Conservation (phyloP, 2,797 vertebrate species). For the Thalassophryne amazonica region DNA sequence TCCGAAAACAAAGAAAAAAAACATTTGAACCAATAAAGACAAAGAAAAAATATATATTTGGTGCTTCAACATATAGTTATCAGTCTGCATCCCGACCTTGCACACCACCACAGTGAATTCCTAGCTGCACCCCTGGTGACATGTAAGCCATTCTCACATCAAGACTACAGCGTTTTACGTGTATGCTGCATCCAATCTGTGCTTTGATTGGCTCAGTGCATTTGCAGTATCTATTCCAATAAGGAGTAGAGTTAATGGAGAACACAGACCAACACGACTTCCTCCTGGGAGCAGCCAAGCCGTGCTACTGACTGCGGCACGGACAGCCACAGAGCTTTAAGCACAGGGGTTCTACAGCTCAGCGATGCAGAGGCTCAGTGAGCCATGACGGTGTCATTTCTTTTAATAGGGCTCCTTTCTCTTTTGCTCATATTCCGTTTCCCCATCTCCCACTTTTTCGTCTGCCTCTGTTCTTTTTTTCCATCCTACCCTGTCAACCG, state of each 20-base stretch:
- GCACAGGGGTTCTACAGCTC: slow-evolving; percentile 62
- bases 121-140: no score
- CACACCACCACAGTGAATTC: no score
- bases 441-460: slow-evolving; percentile 4
- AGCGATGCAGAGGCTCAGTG: slow-evolving; percentile 57
- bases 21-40: no score
- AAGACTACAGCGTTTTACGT: slow-evolving; percentile 35
- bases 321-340: slow-evolving; percentile 74
- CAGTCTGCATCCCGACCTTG: no score
- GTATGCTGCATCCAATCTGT: slow-evolving; percentile 42
- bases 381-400: slow-evolving; percentile 77
- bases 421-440: slow-evolving; percentile 34
- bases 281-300: slow-evolving; percentile 61
- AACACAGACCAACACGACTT: slow-evolving; percentile 63
- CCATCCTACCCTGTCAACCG: slow-evolving; percentile 9
- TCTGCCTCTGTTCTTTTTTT: slow-evolving; percentile 11
- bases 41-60: no score
- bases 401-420: slow-evolving; percentile 76
- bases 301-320: slow-evolving; percentile 60
- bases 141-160: no score
- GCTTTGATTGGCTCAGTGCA: slow-evolving; percentile 56
- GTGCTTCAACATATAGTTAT: no score
- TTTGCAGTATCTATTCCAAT: slow-evolving; percentile 69
- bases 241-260: slow-evolving; percentile 69
- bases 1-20: no score